phyloP scores from a whole-genome alignment of 1,140 invertebrate species.

The Zeugodacus cucurbitae region DNA sequence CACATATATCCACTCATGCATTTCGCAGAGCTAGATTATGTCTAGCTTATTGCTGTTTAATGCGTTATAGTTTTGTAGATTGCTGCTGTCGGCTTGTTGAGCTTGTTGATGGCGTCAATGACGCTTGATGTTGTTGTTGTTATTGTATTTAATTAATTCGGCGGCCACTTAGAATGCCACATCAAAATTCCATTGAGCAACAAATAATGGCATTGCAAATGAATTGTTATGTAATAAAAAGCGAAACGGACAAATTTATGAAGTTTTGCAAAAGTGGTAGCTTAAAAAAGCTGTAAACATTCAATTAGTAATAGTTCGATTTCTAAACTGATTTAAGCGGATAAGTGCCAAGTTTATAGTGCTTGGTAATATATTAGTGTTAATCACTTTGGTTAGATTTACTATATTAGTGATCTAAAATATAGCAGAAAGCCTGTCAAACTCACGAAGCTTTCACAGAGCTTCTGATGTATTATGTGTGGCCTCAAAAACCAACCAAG shows the following conservation, averaged over 20 bases:
- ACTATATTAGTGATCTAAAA: too few species aligned
- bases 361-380: too few species aligned
- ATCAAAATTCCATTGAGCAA: slow-evolving; percentile 25
- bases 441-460: too few species aligned
- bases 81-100: not conserved
- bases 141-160: not conserved
- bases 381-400: too few species aligned
- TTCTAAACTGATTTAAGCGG: too few species aligned
- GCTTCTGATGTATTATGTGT: too few species aligned
- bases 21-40: not conserved
- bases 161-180: slow-evolving; percentile 33
- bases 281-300: not conserved
- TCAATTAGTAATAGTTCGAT: too few species aligned
- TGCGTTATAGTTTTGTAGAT: slow-evolving; percentile 15
- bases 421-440: too few species aligned
- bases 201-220: slow-evolving; percentile 15
- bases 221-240: slow-evolving; percentile 19
- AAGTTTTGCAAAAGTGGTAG: not conserved
- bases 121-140: not conserved
- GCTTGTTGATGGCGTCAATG: not conserved
- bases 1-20: not conserved
- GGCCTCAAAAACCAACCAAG: too few species aligned
- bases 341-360: too few species aligned
- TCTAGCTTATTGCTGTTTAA: slow-evolving; percentile 5
- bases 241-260: not conserved